Evolutionary conservation across 2,888 invertebrate genomes (phyloP).

Genomic region (Abrostola triplasia): DNA sequence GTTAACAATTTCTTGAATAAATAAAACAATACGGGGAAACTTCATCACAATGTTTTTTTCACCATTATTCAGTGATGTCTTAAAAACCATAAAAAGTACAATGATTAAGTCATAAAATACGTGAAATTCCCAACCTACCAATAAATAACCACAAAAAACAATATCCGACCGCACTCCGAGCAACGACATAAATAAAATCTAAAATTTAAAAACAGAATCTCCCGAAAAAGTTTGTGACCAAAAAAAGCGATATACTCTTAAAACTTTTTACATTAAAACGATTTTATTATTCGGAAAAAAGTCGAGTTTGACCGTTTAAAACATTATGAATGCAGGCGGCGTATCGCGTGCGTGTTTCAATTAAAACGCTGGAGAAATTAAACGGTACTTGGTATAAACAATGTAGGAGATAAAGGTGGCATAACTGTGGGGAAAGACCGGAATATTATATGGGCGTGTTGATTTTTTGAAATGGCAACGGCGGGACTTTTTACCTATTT

Average conservation of each 20-base stretch:
- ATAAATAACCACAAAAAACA: constrained; percentile 34
- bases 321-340: constrained; percentile 70
- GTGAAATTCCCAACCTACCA: constrained; percentile 7
- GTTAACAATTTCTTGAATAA: too few species aligned
- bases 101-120: background rate
- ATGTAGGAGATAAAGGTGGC: constrained; percentile 50
- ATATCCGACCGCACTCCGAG: constrained; percentile 33
- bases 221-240: constrained; percentile 47
- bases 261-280: constrained; percentile 71
- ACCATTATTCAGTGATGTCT: too few species aligned
- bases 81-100: too few species aligned
- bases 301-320: constrained; percentile 64
- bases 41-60: too few species aligned
- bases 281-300: constrained; percentile 67
- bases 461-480: constrained; percentile 31
- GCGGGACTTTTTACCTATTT: background rate
- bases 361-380: constrained; percentile 65
- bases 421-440: constrained; percentile 29
- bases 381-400: constrained; percentile 53
- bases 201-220: constrained; percentile 56
- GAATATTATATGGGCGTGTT: constrained; percentile 47
- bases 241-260: constrained; percentile 57
- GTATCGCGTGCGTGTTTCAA: constrained; percentile 73
- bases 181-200: constrained; percentile 52
- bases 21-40: too few species aligned